A percentile compares a stretch with the other conserved stretches of the same genome.
phyloP scores from a whole-genome alignment of 2,888 invertebrate species.

The Scaptomyza caliginosa region DNA sequence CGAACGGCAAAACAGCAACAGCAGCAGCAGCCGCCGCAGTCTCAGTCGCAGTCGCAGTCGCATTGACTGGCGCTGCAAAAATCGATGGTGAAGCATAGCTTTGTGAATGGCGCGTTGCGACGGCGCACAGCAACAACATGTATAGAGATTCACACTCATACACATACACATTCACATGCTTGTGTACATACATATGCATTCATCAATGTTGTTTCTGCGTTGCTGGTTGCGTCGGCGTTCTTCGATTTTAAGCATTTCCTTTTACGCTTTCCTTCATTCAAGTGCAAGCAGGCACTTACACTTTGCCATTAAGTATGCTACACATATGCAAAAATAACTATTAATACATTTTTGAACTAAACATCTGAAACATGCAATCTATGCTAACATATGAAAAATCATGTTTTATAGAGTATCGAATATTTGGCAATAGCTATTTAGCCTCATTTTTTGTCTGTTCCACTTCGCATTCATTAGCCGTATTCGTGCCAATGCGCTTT shows the following conservation, averaged over 20 bases:
- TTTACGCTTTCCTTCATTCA: conserved; percentile 18
- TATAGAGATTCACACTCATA: not conserved
- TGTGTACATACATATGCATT: not conserved
- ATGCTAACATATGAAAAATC: too few species aligned
- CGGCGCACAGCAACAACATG: conserved; percentile 14
- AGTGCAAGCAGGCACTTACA: not conserved
- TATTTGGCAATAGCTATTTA: conserved; percentile 12
- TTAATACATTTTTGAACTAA: not conserved
- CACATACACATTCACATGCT: not conserved
- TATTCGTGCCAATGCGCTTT: conserved; percentile 59
- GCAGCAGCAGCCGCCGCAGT: conserved; percentile 13
- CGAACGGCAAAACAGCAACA: conserved; percentile 7
- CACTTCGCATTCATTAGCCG: conserved; percentile 72
- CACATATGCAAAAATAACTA: not conserved
- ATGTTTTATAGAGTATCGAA: conserved; percentile 33
- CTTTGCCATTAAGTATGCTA: not conserved
- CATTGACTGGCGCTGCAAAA: conserved; percentile 23
- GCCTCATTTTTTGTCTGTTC: conserved; percentile 38
- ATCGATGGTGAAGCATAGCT: conserved; percentile 25
- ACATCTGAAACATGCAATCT: too few species aligned
- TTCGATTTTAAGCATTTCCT: conserved; percentile 43
- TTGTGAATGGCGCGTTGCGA: conserved; percentile 39
- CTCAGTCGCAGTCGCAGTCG: conserved; percentile 15
- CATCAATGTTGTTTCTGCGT: not conserved
- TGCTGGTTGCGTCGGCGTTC: conserved; percentile 55